A percentile compares a stretch with the other conserved stretches of the same genome.
Conservation (phyloP, 1,140 invertebrate genomes). For the Rhynchophorus ferrugineus region DNA sequence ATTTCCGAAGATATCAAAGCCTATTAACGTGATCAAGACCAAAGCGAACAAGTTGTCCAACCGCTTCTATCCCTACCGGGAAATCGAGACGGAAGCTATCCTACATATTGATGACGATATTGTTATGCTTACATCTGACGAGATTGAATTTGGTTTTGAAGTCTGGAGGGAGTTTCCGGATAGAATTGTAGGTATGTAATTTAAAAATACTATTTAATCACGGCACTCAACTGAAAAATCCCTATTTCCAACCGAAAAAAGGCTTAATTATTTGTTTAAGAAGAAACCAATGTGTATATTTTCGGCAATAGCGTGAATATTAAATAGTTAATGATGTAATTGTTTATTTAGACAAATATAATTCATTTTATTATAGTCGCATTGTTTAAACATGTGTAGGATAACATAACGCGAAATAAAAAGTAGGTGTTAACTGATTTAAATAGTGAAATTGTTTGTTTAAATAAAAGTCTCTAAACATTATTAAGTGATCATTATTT, state of each 20-base stretch:
- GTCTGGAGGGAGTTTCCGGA: conserved; percentile 92
- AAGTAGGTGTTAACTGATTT: no score
- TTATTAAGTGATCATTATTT: no score
- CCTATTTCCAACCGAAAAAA: no score
- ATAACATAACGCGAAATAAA: no score
- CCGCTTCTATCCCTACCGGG: conserved; percentile 85
- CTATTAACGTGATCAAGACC: conserved; percentile 84
- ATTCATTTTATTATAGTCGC: neutral
- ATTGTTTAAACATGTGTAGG: no score
- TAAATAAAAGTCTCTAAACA: no score
- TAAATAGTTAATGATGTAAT: neutral
- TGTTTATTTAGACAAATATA: neutral
- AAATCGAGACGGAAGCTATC: conserved; percentile 89
- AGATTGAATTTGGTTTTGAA: conserved; percentile 82
- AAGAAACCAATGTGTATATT: no score
- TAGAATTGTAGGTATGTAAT: conserved; percentile 62
- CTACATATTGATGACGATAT: conserved; percentile 91
- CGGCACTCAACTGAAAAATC: neutral
- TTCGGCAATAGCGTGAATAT: no score
- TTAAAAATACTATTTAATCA: neutral
- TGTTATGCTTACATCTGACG: conserved; percentile 87
- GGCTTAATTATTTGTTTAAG: no score
- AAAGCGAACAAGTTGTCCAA: conserved; percentile 90
- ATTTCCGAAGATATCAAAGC: conserved; percentile 84
- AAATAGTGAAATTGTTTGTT: no score